Percentiles rank a stretch among this genome's conserved stretches.
Evolutionary conservation across 2,797 vertebrate species (phyloP).

Genomic region (Apogon hyalosoma): DNA sequence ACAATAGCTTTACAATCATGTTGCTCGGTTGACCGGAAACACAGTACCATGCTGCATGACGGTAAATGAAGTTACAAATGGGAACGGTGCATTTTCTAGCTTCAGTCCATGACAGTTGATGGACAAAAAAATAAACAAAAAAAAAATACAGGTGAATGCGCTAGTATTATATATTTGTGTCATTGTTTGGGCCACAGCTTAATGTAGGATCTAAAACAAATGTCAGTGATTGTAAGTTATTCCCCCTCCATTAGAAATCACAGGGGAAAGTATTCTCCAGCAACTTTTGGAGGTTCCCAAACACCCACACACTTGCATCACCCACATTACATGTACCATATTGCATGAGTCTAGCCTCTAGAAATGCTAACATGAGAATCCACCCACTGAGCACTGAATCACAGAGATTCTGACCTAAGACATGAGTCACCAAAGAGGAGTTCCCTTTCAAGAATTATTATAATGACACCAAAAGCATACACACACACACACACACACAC

Average conservation of each 20-base stretch:
- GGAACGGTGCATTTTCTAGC: no score
- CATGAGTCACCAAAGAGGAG: constrained; percentile 11
- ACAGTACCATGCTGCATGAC: no score
- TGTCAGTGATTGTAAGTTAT: neutral
- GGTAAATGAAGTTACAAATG: no score
- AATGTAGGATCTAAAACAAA: no score
- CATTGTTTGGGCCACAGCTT: no score
- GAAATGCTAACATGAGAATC: constrained; percentile 33
- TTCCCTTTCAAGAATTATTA: constrained; percentile 18
- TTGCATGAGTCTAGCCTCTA: constrained; percentile 20
- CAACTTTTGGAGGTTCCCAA: constrained; percentile 30
- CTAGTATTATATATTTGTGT: no score
- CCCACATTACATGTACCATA: constrained; percentile 12
- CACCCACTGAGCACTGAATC: constrained; percentile 22
- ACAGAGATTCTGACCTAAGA: constrained; percentile 15
- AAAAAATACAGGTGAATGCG: no score
- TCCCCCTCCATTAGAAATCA: constrained; percentile 13
- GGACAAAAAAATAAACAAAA: no score
- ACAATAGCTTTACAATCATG: no score
- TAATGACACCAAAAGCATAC: constrained; percentile 17
- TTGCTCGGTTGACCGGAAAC: no score
- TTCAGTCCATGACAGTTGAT: no score
- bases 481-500: no score
- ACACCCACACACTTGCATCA: constrained; percentile 15
- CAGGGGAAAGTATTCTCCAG: neutral